Evolutionary conservation across 2,797 vertebrate species (phyloP).

Genomic region (Octomys mimax): DNA sequence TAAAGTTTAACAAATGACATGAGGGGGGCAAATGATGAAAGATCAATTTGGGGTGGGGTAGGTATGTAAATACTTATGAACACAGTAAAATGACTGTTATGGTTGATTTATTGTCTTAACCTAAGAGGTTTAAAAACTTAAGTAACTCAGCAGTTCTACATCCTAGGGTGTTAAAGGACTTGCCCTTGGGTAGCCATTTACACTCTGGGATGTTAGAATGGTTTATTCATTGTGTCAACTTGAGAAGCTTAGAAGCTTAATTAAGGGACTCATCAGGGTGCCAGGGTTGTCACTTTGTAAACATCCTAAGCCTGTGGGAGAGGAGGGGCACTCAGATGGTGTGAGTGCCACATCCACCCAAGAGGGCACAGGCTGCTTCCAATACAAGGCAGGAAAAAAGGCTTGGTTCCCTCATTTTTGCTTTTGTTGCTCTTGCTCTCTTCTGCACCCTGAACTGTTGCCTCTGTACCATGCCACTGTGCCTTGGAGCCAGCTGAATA

Average conservation of each 20-base stretch:
- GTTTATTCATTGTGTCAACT: neutral
- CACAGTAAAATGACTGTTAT: neutral
- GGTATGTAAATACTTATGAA: slow-evolving; percentile 4
- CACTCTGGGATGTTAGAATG: neutral
- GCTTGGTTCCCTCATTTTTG: neutral
- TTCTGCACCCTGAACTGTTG: neutral
- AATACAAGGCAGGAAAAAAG: neutral
- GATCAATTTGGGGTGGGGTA: neutral
- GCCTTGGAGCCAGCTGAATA: neutral
- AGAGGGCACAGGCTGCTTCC: neutral
- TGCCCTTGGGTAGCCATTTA: neutral
- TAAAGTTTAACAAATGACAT: neutral
- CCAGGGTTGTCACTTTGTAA: neutral
- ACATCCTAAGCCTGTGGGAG: neutral
- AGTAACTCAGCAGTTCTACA: neutral
- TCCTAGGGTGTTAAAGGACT: neutral
- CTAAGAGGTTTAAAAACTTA: neutral
- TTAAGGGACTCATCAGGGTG: neutral
- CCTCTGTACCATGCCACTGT: neutral
- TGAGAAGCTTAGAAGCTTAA: neutral
- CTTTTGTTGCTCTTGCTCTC: neutral
- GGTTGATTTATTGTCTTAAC: neutral
- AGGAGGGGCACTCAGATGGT: neutral
- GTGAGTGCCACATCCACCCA: neutral
- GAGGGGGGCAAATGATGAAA: neutral